Conservation (phyloP, 2,888 invertebrate genomes). For the Morinoia aosen region DNA sequence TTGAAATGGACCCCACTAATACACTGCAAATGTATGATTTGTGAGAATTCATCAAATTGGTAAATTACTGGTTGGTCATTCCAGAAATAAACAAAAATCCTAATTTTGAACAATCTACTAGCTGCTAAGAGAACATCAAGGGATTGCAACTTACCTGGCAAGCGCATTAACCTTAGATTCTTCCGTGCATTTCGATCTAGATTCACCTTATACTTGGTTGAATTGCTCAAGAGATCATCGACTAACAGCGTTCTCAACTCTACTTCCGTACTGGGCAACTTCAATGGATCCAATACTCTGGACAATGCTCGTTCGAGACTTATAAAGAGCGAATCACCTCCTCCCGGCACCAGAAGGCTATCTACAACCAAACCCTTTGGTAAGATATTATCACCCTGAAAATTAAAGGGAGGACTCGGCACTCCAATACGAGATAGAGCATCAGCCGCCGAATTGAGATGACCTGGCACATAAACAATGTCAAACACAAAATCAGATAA, state of each 20-base stretch:
- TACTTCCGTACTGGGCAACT: background rate
- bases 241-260: background rate
- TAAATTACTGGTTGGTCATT: too few species aligned
- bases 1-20: too few species aligned
- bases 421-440: background rate
- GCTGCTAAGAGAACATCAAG: too few species aligned
- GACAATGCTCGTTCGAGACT: background rate
- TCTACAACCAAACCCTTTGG: background rate
- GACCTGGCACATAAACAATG: background rate
- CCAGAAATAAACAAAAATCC: too few species aligned
- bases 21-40: too few species aligned
- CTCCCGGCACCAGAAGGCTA: background rate
- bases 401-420: background rate
- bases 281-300: background rate
- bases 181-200: background rate
- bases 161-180: background rate
- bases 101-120: too few species aligned
- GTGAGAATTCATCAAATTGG: too few species aligned
- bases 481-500: background rate
- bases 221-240: background rate
- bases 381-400: background rate
- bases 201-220: background rate
- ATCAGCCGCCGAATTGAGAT: background rate
- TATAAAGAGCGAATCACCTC: background rate
- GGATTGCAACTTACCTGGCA: too few species aligned